Conservation (phyloP, 2,888 invertebrate genomes). For the Meiosimyza platycephala region DNA sequence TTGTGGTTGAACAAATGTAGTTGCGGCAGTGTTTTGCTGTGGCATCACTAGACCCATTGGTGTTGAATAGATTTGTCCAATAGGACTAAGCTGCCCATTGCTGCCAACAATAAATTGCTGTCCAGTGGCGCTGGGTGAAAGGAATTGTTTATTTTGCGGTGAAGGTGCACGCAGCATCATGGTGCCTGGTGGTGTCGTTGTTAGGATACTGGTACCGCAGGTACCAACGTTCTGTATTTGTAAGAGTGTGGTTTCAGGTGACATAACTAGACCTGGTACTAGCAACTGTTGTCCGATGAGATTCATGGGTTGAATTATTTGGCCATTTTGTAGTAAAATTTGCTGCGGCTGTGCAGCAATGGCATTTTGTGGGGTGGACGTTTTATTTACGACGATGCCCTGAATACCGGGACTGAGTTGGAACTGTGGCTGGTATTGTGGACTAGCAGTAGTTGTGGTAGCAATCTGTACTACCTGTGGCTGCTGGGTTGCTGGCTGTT, state of each 20-base stretch:
- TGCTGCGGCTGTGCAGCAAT: slow-evolving; percentile 69
- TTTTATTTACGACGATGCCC: slow-evolving; percentile 73
- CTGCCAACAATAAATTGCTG: slow-evolving; percentile 81
- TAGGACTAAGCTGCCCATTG: slow-evolving; percentile 82
- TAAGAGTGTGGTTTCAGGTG: slow-evolving; percentile 79
- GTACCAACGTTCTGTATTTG: slow-evolving; percentile 84
- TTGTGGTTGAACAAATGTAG: slow-evolving; percentile 86
- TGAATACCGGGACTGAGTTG: slow-evolving; percentile 83
- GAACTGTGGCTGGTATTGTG: slow-evolving; percentile 80
- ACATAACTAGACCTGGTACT: slow-evolving; percentile 87
- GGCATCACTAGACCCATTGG: slow-evolving; percentile 67
- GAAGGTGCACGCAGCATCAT: slow-evolving; percentile 84
- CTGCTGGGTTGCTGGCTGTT: slow-evolving; percentile 52
- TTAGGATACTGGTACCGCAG: slow-evolving; percentile 71
- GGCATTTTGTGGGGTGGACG: slow-evolving; percentile 68
- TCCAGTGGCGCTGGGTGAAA: slow-evolving; percentile 75
- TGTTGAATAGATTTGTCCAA: slow-evolving; percentile 68
- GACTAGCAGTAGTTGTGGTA: slow-evolving; percentile 67
- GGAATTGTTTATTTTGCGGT: slow-evolving; percentile 78
- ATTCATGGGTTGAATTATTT: slow-evolving; percentile 86
- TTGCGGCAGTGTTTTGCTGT: slow-evolving; percentile 68
- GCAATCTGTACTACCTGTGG: slow-evolving; percentile 65
- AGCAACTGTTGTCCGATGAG: slow-evolving; percentile 86
- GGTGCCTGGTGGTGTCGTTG: slow-evolving; percentile 73
- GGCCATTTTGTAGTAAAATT: slow-evolving; percentile 67